Evolutionary conservation across 2,888 invertebrate species (phyloP), one percentile per base, ranked within the genome.

Genomic region (Arctia plantaginis): DNA sequence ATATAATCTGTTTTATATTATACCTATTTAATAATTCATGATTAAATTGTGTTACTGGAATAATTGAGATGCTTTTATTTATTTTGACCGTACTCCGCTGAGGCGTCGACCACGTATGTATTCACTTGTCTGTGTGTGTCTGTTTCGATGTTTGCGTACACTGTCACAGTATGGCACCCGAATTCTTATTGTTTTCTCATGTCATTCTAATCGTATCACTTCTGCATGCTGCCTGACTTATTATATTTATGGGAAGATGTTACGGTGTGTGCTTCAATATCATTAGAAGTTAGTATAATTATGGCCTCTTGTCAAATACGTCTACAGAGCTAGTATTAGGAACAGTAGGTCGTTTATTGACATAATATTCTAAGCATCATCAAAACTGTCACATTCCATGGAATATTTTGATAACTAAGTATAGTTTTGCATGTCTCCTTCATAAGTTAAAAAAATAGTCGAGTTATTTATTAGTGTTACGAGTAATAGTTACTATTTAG

Each of bases 1-100:
- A 93, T 94, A 95, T 94, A 95, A 94, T 90, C 95, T 95, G 95
- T 95, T 95, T 95, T 95, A 94, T 94, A 95, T 90, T 91, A 94
- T 93, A 93, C 91, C 88, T 94, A 94, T 92, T 90, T 85, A 93
- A 93, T 95, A 95, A 94, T 94, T 93, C 94, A 93, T 95, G 94
- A 95, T 95, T 95, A 95, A 95, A 95, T 95, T 95, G 95, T 95
- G 95, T 95, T 95, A 95, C 90, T 95, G 94, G 91, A 95, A 95
- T 95, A 94, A 95, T 89, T 95, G 93, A 95, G 91, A 94, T 95
- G 95, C 94, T 95, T 95, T 95, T 94, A 93, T 94, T 95, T 94
- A 94, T 94, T 94, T 95, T 94, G 93, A 95, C 94, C 93, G 93
- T 93, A 95, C 95, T 94, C 94, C 92, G 94, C 94, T 93, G 95